Evolutionary conservation across 2,888 invertebrate species (phyloP).

Genomic region (Uropetala carovei): DNA sequence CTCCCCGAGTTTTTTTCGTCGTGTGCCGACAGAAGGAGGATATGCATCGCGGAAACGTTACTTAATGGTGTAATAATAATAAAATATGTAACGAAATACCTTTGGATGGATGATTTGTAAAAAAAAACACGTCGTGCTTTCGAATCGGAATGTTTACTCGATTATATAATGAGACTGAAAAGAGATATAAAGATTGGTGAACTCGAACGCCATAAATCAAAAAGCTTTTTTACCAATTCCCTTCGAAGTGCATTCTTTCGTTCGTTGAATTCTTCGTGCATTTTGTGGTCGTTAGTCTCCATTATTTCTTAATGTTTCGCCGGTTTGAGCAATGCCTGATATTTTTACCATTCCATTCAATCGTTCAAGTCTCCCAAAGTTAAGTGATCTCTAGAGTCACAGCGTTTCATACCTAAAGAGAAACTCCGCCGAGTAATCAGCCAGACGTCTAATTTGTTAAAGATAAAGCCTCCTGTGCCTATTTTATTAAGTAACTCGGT

Average conservation of each 20-base stretch:
- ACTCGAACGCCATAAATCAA: neutral
- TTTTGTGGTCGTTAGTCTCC: neutral
- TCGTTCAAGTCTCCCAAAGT: neutral
- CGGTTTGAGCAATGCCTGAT: neutral
- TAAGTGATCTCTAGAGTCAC: no score
- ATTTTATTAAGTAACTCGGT: neutral
- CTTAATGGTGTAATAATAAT: constrained; percentile 1
- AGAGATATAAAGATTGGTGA: neutral
- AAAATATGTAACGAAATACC: neutral
- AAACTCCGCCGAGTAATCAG: no score
- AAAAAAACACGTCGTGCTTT: neutral
- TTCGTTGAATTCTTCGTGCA: constrained; percentile 6
- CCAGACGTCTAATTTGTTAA: neutral
- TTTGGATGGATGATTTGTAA: neutral
- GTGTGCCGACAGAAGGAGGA: neutral
- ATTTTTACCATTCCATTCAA: neutral
- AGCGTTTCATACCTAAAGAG: no score
- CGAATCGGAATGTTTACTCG: neutral
- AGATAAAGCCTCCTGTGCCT: neutral
- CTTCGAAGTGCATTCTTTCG: neutral
- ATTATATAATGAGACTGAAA: neutral
- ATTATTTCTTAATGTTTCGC: neutral
- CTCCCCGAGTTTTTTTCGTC: neutral
- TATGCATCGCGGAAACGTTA: neutral
- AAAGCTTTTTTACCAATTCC: neutral